Evolutionary conservation across 2,113 vertebrate species (phyloP).

Genomic region (Meleagris gallopavo): DNA sequence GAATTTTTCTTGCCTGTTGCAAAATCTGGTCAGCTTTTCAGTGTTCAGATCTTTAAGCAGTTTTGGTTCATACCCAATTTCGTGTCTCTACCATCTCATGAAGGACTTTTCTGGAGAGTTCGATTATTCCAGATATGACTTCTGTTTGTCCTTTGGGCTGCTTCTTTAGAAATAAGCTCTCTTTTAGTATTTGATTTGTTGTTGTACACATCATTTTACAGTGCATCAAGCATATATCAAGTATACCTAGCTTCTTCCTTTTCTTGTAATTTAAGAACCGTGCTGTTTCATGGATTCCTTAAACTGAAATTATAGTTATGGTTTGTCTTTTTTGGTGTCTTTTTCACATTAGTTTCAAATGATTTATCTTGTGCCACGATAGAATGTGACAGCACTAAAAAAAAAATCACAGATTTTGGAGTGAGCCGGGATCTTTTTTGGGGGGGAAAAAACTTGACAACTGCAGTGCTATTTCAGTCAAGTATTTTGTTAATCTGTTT

Average conservation of each 20-base stretch:
- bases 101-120: neutral
- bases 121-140: neutral
- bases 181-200: neutral
- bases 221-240: neutral
- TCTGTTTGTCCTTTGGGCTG: neutral
- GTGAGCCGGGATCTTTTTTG: neutral
- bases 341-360: neutral
- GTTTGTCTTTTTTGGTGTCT: neutral
- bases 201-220: neutral
- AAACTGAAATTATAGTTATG: neutral
- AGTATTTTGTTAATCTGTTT: neutral
- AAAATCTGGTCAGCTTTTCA: neutral
- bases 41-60: neutral
- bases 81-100: fast-evolving
- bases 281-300: neutral
- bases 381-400: neutral
- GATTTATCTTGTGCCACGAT: neutral
- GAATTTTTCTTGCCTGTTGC: neutral
- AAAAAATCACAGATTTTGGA: conserved; percentile 1
- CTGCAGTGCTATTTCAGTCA: neutral
- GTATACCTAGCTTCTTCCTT: neutral
- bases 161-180: neutral
- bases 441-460: neutral
- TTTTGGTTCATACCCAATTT: neutral
- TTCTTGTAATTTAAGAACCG: neutral